Conservation (phyloP, 2,888 invertebrate species). For the Machimus rusticus region DNA sequence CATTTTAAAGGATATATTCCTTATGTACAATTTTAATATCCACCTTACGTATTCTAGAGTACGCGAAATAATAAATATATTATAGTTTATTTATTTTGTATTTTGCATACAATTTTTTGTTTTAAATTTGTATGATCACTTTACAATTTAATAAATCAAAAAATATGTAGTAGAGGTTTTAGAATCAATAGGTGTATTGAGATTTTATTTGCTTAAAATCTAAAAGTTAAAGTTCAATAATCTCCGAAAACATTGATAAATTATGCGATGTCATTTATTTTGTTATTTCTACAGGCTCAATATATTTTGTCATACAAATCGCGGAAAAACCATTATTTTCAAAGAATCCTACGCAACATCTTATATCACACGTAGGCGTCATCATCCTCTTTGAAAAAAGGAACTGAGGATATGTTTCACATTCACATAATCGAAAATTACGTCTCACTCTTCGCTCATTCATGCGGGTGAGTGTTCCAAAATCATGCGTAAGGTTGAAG, state of each 20-base stretch:
- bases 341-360: not conserved
- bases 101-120: too few species aligned
- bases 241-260: not conserved
- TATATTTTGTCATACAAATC: not conserved
- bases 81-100: too few species aligned
- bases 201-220: not conserved
- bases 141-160: too few species aligned
- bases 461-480: not conserved
- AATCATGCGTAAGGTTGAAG: not conserved
- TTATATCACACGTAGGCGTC: not conserved
- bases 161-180: too few species aligned
- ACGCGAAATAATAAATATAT: too few species aligned
- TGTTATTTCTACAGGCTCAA: not conserved
- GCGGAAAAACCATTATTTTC: not conserved
- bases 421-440: not conserved
- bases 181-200: not conserved
- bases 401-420: not conserved
- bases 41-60: too few species aligned
- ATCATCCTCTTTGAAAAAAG: not conserved
- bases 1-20: too few species aligned
- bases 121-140: not conserved
- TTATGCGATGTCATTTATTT: not conserved
- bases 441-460: not conserved
- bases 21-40: too few species aligned
- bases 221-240: not conserved